Evolutionary conservation across 1,140 invertebrate species (phyloP).

Genomic region (Hesperophylax magnus): DNA sequence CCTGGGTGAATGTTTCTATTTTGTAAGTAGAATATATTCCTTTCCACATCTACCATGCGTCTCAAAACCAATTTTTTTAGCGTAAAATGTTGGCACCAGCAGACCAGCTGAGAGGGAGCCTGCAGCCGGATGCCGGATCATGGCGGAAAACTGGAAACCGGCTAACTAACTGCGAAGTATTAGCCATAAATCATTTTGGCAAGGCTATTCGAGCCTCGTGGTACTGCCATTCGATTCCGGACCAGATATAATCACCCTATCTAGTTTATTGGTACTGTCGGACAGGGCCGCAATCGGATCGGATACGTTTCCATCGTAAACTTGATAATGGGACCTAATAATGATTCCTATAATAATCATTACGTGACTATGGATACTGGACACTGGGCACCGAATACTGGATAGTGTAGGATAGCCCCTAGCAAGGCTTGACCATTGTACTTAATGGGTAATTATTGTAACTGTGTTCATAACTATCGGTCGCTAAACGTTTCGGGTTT

Average conservation of each 20-base stretch:
- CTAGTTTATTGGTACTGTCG: conserved; percentile 30
- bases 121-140: neutral
- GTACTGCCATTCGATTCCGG: conserved; percentile 57
- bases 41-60: too few relatives aligned
- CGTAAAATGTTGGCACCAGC: neutral
- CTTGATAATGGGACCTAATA: conserved; percentile 22
- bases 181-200: conserved; percentile 57
- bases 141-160: conserved; percentile 10
- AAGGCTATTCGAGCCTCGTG: conserved; percentile 57
- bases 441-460: conserved; percentile 26
- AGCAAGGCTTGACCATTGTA: neutral
- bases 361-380: conserved; percentile 8
- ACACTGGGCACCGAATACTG: neutral
- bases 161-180: conserved; percentile 59
- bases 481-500: neutral
- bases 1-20: too few relatives aligned
- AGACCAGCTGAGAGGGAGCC: neutral
- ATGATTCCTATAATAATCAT: conserved; percentile 16
- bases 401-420: too few relatives aligned
- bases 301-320: conserved; percentile 26
- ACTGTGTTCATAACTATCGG: neutral
- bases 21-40: too few relatives aligned
- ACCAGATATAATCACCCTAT: conserved; percentile 49
- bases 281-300: conserved; percentile 33
- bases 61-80: neutral